These are phyloP conservation scores for Bombus consobrinus DNA, from an alignment of 1,140 invertebrate species.

Conservation along the genomic window DNA sequence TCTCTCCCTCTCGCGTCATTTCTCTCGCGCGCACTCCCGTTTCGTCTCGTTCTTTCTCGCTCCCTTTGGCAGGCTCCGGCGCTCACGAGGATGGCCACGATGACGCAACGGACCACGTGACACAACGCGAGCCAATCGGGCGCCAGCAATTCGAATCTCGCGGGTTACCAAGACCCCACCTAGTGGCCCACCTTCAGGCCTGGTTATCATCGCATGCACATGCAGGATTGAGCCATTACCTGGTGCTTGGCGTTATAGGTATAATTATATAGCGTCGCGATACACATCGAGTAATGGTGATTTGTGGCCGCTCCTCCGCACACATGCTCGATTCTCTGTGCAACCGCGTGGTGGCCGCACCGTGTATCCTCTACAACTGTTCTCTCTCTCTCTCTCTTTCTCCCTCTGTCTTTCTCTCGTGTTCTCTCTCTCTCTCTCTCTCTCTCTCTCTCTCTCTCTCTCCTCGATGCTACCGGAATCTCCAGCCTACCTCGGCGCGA, in stretches of 20 bases:
- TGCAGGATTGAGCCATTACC: conserved; percentile 83
- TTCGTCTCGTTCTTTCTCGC: conserved; percentile 4
- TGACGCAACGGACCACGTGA: conserved; percentile 73
- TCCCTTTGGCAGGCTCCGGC: conserved; percentile 15
- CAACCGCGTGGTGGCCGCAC: conserved; percentile 60
- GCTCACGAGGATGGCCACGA: conserved; percentile 67
- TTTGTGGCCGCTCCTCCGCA: conserved; percentile 76
- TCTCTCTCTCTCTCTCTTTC: not conserved
- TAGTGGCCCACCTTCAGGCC: conserved; percentile 61
- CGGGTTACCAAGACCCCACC: conserved; percentile 62
- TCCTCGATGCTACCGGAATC: conserved; percentile 22
- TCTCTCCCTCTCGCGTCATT: conserved; percentile 25
- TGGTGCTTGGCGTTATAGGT: conserved; percentile 81
- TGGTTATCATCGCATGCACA: conserved; percentile 80
- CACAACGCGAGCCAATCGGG: conserved; percentile 60
- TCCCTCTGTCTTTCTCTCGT: not conserved
- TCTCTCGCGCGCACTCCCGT: conserved; percentile 6
- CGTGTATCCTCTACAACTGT: conserved; percentile 33
- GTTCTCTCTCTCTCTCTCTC: too few species aligned
- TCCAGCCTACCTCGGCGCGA: conserved; percentile 22
- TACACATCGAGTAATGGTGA: conserved; percentile 83
- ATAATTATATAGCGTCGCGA: conserved; percentile 82
- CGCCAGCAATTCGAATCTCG: conserved; percentile 71
- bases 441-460: too few species aligned
- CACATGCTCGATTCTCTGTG: conserved; percentile 61